phyloP scores from a whole-genome alignment of 2,888 invertebrate genomes.

The Dryobotodes eremita region DNA sequence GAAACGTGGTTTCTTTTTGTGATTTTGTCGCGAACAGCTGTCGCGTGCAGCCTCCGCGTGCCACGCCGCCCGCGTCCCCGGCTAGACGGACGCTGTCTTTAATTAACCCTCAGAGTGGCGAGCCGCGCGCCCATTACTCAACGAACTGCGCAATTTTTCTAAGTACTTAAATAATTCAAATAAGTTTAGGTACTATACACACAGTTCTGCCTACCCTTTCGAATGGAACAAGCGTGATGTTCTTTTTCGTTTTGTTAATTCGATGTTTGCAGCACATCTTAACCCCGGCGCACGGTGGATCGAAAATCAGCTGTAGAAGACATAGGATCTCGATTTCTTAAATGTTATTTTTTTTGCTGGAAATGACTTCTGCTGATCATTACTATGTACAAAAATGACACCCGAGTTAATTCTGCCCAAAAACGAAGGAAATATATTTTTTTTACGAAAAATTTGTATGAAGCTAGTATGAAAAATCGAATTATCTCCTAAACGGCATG shows the following conservation, averaged over 20 bases:
- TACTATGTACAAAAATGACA: too few species aligned
- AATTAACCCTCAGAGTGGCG: not conserved
- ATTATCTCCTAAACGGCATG: too few species aligned
- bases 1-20: constrained; percentile 59
- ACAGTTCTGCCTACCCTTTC: not conserved
- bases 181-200: not conserved
- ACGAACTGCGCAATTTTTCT: not conserved
- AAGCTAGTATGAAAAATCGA: too few species aligned
- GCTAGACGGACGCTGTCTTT: not conserved
- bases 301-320: too few species aligned
- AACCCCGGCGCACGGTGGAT: too few species aligned
- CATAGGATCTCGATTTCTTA: too few species aligned
- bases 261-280: not conserved
- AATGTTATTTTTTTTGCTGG: too few species aligned
- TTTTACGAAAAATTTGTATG: too few species aligned
- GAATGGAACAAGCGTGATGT: not conserved
- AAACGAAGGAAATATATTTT: too few species aligned
- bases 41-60: constrained; percentile 59
- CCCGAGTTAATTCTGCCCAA: too few species aligned
- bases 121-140: not conserved
- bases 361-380: too few species aligned
- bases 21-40: constrained; percentile 67
- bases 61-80: constrained; percentile 9
- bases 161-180: not conserved
- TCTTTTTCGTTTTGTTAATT: not conserved